These are phyloP conservation scores for Rotaria sp. DNA, from an alignment of 2,888 invertebrate genomes.

Conservation along the genomic window DNA sequence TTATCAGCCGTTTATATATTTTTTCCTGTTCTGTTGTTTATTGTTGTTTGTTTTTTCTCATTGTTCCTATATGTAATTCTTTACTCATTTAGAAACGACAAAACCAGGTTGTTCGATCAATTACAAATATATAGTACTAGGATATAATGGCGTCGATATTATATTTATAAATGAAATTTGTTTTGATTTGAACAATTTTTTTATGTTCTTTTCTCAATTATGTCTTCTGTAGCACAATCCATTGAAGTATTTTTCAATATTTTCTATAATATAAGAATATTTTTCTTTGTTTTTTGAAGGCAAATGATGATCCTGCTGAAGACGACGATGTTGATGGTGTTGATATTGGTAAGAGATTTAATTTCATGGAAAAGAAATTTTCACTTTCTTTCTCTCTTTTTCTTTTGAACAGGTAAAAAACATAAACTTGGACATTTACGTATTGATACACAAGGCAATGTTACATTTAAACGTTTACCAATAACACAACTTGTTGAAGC, in stretches of 20 bases:
- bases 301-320: not conserved
- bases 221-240: not conserved
- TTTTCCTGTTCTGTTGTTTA: constrained; percentile 6
- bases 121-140: not conserved
- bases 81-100: not conserved
- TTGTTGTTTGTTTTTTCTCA: not conserved
- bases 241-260: not conserved
- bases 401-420: not conserved
- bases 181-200: not conserved
- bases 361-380: not conserved
- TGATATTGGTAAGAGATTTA: not conserved
- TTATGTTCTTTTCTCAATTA: not conserved
- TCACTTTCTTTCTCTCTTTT: not conserved
- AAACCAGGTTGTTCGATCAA: not conserved
- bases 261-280: not conserved
- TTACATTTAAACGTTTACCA: constrained; percentile 23
- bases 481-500: constrained; percentile 26
- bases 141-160: not conserved
- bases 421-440: constrained; percentile 29
- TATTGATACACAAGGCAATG: not conserved
- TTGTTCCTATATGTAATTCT: not conserved
- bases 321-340: constrained; percentile 1
- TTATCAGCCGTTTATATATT: not conserved
- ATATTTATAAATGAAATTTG: not conserved
- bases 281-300: not conserved